Conservation (phyloP, 2,888 invertebrate genomes). For the Eupithecia inturbata region DNA sequence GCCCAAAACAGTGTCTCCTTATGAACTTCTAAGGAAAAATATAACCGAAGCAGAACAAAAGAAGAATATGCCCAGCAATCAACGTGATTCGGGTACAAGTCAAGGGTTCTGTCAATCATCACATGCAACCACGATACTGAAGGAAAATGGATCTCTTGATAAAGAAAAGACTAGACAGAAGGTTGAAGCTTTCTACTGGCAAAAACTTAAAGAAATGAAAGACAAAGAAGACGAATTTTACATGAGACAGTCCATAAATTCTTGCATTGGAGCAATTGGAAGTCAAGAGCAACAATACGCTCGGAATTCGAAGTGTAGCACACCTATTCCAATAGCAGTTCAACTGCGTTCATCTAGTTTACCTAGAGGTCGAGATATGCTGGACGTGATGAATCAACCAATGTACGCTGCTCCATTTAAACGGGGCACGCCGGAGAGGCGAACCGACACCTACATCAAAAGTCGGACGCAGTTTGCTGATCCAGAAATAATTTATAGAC, state of each 20-base stretch:
- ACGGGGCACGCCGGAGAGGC: conserved; percentile 68
- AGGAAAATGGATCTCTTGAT: conserved; percentile 51
- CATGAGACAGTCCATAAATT: conserved; percentile 57
- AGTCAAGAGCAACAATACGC: conserved; percentile 47
- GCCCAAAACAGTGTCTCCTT: conserved; percentile 76
- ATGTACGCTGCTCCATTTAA: conserved; percentile 60
- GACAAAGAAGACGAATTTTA: conserved; percentile 85
- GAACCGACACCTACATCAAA: conserved; percentile 69
- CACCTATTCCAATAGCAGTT: conserved; percentile 56
- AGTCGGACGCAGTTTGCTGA: conserved; percentile 51
- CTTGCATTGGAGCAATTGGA: conserved; percentile 53
- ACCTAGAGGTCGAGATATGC: conserved; percentile 62
- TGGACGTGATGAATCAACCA: conserved; percentile 55
- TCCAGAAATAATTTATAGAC: conserved; percentile 63
- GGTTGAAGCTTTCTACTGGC: conserved; percentile 88
- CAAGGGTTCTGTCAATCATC: conserved; percentile 46
- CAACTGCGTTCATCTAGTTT: conserved; percentile 67
- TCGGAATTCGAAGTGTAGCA: conserved; percentile 57
- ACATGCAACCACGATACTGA: conserved; percentile 40
- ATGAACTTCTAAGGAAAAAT: conserved; percentile 70
- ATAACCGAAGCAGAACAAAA: conserved; percentile 75
- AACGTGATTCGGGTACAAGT: conserved; percentile 54
- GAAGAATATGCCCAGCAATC: conserved; percentile 63
- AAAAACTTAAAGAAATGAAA: conserved; percentile 86
- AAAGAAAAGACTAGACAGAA: conserved; percentile 84